Evolutionary conservation across 2,888 invertebrate genomes (phyloP), one percentile per base, ranked within the genome.

Genomic region (Hydriomena furcata): DNA sequence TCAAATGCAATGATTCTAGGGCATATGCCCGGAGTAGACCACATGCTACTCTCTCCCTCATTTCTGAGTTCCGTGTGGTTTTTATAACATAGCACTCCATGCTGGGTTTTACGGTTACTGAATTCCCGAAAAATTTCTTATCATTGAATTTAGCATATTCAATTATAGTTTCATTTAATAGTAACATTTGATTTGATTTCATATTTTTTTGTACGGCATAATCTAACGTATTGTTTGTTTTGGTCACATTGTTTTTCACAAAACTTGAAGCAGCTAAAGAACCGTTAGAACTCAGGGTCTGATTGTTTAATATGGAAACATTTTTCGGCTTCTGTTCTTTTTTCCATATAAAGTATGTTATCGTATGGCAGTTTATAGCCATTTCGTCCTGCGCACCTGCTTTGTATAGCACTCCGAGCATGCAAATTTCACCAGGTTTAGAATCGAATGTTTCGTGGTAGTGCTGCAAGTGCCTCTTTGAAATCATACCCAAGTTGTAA

Each of bases 161-260:
- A 20, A 50, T 30, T 28, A 41, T 2, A 10, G 31, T 31, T 2
- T 41, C 45, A 10, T 28, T 36, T 3, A 41, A 31, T 10, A 27
- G 25, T 21, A 41, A 35, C 4, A 32, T 10, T 46, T 40, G 38
- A 37, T 10, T n/a, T 1, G 7, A 1, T 21, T 38, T 21, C 7
- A n/a, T 10, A n/a, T n/a, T 11, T 31, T 30, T 42, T 8, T 13
- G 20, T 24, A 28, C 21, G 6, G 27, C 31, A 20, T 34, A 8
- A 4, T 45, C 44, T 17, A 51, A 17, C n/a, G 40, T 51, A 6
- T 40, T 44, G 17, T 51, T 51, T 7, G 50, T 40, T 8, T 45
- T 12, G 32, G 44, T 50, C 7, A 50, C 38, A n/a, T 35, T 30
- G 7, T 28, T 30, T 13, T 23, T 17, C n/a, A 8, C 20, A 32